phyloP scores from a whole-genome alignment of 2,888 invertebrate species.

The Amiota communis region DNA sequence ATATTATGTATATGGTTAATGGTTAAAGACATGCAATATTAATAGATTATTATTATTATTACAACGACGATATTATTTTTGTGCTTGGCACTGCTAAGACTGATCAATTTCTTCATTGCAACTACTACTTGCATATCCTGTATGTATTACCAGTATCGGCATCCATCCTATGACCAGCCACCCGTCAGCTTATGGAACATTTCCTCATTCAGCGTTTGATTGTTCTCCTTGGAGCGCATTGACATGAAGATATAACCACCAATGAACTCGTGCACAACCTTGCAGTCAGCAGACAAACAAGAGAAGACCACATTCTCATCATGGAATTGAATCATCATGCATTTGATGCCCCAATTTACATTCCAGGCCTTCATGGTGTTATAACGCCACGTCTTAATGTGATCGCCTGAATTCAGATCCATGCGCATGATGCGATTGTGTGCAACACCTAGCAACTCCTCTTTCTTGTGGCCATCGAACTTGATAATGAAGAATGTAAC shows the following conservation, averaged over 20 bases:
- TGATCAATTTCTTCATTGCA: conserved; percentile 7
- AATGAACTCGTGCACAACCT: conserved; percentile 98
- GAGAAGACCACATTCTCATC: conserved; percentile 96
- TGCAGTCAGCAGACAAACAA: conserved; percentile 96
- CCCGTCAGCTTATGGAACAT: conserved; percentile 98
- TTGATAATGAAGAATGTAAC: conserved; percentile 95
- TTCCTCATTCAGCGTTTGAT: conserved; percentile 96
- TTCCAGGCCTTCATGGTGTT: conserved; percentile 99
- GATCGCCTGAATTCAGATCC: conserved; percentile 93
- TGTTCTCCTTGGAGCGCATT: conserved; percentile 97
- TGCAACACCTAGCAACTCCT: conserved; percentile 94
- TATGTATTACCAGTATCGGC: not conserved
- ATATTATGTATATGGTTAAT: conserved; percentile 15
- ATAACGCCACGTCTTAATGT: conserved; percentile 97
- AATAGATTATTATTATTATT: conserved; percentile 44
- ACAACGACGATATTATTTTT: conserved; percentile 44
- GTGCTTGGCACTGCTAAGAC: conserved; percentile 59
- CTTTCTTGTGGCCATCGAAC: conserved; percentile 89
- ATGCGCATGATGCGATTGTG: conserved; percentile 96
- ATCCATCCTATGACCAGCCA: conserved; percentile 80
- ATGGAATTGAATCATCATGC: conserved; percentile 99
- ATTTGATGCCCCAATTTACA: conserved; percentile 99
- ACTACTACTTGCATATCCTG: not conserved
- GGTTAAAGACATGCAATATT: conserved; percentile 31
- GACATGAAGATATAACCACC: conserved; percentile 99